phyloP scores from a whole-genome alignment of 1,140 invertebrate genomes.

The Chelonus insularis region DNA sequence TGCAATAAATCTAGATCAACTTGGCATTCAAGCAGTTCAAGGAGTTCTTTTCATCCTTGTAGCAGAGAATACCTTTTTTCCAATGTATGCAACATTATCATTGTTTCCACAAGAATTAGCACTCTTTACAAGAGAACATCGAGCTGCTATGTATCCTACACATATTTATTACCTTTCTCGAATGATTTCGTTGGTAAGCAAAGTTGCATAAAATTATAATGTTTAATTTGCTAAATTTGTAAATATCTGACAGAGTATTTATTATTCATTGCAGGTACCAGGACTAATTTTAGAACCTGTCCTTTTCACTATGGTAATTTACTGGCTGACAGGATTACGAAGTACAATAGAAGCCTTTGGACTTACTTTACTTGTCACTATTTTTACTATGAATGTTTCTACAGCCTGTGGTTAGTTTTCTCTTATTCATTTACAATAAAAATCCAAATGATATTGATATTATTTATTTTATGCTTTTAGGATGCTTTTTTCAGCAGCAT shows the following conservation, averaged over 20 bases:
- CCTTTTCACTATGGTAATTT: slow-evolving; percentile 75
- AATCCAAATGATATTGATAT: too few relatives aligned
- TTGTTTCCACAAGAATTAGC: slow-evolving; percentile 79
- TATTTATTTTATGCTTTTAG: slow-evolving; percentile 57
- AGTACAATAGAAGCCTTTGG: slow-evolving; percentile 68
- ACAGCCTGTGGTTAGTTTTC: slow-evolving; percentile 74
- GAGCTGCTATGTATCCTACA: slow-evolving; percentile 74
- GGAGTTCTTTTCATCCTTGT: slow-evolving; percentile 83
- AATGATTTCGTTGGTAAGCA: slow-evolving; percentile 73
- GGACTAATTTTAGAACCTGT: slow-evolving; percentile 76
- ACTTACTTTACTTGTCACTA: slow-evolving; percentile 68
- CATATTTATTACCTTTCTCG: slow-evolving; percentile 76
- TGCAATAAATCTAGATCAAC: slow-evolving; percentile 69
- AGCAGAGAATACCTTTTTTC: slow-evolving; percentile 83
- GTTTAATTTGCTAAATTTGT: too few relatives aligned
- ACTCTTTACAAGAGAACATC: slow-evolving; percentile 75
- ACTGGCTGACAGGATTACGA: slow-evolving; percentile 76
- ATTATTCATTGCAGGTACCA: slow-evolving; percentile 76
- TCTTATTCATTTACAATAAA: too few relatives aligned
- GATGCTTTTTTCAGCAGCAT: slow-evolving; percentile 83
- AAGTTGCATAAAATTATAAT: too few relatives aligned
- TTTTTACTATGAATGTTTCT: slow-evolving; percentile 80
- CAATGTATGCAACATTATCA: slow-evolving; percentile 81
- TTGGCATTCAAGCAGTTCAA: slow-evolving; percentile 80
- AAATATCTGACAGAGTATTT: too few relatives aligned